A percentile compares a stretch with the other conserved stretches of the same genome.
Evolutionary conservation across 2,113 vertebrate species (phyloP).

Genomic region (Bettongia penicillata): DNA sequence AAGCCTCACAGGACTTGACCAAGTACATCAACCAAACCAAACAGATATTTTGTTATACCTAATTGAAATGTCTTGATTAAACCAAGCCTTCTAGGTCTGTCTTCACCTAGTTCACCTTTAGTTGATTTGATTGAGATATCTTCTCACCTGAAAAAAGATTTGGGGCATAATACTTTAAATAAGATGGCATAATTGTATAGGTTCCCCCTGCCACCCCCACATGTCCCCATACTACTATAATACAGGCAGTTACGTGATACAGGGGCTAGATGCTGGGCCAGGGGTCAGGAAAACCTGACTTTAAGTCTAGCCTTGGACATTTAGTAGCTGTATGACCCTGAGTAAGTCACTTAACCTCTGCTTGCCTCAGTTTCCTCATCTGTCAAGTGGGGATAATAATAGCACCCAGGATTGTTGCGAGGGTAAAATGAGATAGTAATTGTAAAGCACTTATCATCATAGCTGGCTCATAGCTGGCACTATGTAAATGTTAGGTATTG

Average conservation of each 20-base stretch:
- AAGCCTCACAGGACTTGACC: neutral
- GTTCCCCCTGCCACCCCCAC: too few species aligned
- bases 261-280: neutral
- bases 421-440: too few species aligned
- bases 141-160: neutral
- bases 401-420: neutral
- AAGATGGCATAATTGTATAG: neutral
- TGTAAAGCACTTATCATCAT: too few species aligned
- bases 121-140: neutral
- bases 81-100: neutral
- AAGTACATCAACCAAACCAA: neutral
- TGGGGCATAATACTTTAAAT: neutral
- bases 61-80: neutral
- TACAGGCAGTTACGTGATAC: neutral
- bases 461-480: too few species aligned
- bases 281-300: neutral
- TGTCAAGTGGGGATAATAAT: neutral
- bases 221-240: neutral
- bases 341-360: neutral
- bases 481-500: neutral
- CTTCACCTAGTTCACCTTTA: neutral
- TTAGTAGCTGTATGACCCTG: neutral
- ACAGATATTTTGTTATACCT: neutral
- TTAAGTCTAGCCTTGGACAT: neutral
- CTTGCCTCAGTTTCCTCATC: neutral